These are phyloP conservation scores for Smithornis capensis DNA, from an alignment of 2,113 vertebrate genomes.

Conservation along the genomic window DNA sequence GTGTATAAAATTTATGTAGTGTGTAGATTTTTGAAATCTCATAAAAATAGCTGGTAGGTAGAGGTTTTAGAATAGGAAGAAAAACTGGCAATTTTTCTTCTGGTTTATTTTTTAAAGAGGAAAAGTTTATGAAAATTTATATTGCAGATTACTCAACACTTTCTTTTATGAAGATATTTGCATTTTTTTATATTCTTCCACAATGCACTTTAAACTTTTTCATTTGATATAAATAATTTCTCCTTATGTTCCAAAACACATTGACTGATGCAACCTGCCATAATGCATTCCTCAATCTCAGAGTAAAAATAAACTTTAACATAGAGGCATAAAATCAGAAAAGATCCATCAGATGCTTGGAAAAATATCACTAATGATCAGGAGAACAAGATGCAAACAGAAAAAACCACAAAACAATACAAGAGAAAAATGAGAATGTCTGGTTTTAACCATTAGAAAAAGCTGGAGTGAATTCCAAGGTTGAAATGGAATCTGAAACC, in stretches of 20 bases:
- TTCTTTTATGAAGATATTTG: background rate
- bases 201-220: background rate
- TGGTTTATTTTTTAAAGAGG: background rate
- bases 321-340: background rate
- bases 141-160: background rate
- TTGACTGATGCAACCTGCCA: background rate
- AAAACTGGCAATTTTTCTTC: background rate
- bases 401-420: fast-evolving
- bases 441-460: background rate
- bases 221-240: background rate
- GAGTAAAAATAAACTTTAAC: background rate
- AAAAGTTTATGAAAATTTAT: background rate
- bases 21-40: background rate
- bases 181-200: background rate
- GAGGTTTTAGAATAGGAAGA: background rate
- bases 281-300: background rate
- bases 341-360: background rate
- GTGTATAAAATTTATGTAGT: background rate
- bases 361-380: background rate
- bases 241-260: background rate
- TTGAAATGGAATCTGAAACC: background rate
- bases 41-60: background rate
- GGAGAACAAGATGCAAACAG: background rate
- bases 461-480: background rate
- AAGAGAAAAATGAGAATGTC: background rate